Evolutionary conservation across 2,888 invertebrate species (phyloP), one percentile per base, ranked within the genome.

Genomic region (Pheosia tremula): DNA sequence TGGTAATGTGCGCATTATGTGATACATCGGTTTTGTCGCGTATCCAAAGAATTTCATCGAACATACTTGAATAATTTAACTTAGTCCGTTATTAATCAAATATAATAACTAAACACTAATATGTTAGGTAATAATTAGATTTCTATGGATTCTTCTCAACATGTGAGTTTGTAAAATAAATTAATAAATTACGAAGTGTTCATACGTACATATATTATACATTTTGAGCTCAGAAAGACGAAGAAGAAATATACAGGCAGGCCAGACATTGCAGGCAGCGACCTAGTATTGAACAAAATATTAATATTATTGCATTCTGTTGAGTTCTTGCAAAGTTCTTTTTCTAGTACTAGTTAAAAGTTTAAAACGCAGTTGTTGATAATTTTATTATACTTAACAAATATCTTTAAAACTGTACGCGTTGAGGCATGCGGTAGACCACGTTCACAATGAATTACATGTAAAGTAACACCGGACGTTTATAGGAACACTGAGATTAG

Each of bases 401-500:
- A 43, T 8, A 43, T 43, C 9, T 43, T 43, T 8, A 8, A 2
- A 43, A 47, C 11, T 47, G 47, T n/a, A 47, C 5, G 11, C 11
- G 11, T 47, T 47, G 47, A 47, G n/a, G 47, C 4, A 47, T 47
- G 47, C n/a, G 47, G n/a, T 47, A 11, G 43, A 43, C n/a, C 47
- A n/a, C 47, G 47, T 47, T 59, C 59, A 68, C 68, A 72, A 71
- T 72, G 68, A 68, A 59, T 59, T 64, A 61, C 69, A 63, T 58
- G 86, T 88, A 88, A 89, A 85, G 75, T 74, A 81, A 89, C 79
- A 86, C 84, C 78, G 73, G 80, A 75, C 80, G 80, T 82, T 86
- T 82, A 84, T 82, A 80, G 82, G 85, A 87, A 87, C 81, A 80
- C 82, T 87, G 82, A 78, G 82, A 84, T 85, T 89, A 80, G 78